Percentiles rank a stretch among this genome's conserved stretches.
Conservation (phyloP, 2,888 invertebrate genomes). For the Stenchaetothrips biformis region DNA sequence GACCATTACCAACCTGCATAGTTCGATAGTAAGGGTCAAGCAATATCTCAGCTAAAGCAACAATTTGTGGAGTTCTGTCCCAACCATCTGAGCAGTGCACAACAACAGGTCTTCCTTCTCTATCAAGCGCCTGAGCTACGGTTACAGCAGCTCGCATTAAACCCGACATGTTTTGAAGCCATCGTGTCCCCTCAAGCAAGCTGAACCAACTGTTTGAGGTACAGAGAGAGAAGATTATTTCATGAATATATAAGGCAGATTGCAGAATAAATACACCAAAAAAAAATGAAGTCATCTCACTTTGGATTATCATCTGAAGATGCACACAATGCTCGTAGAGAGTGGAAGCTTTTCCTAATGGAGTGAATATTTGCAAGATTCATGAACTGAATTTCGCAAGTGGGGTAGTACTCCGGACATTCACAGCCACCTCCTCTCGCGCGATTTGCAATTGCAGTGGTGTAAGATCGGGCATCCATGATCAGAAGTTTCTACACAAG, state of each 20-base stretch:
- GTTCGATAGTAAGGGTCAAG: constrained; percentile 94
- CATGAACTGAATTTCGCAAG: constrained; percentile 95
- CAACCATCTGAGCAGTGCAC: constrained; percentile 99
- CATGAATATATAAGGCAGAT: constrained; percentile 5
- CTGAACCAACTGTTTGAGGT: constrained; percentile 73
- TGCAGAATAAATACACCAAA: neutral
- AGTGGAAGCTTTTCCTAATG: constrained; percentile 87
- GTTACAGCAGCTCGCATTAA: constrained; percentile 75
- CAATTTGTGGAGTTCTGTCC: constrained; percentile 97
- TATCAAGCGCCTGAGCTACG: constrained; percentile 73
- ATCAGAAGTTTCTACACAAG: constrained; percentile 69
- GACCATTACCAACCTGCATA: constrained; percentile 60
- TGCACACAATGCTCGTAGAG: constrained; percentile 72
- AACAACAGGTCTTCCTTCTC: constrained; percentile 80
- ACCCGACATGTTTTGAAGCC: constrained; percentile 86
- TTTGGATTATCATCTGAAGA: constrained; percentile 73
- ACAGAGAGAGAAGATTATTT: constrained; percentile 23
- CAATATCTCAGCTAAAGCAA: constrained; percentile 84
- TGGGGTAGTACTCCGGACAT: constrained; percentile 90
- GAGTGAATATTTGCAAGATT: constrained; percentile 95
- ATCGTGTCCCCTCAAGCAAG: constrained; percentile 80
- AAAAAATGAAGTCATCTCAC: constrained; percentile 49
- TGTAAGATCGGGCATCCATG: constrained; percentile 92
- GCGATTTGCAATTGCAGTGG: constrained; percentile 92
- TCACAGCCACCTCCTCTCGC: constrained; percentile 97